phyloP scores from a whole-genome alignment of 2,113 vertebrate genomes.

The Phainopepla nitens region DNA sequence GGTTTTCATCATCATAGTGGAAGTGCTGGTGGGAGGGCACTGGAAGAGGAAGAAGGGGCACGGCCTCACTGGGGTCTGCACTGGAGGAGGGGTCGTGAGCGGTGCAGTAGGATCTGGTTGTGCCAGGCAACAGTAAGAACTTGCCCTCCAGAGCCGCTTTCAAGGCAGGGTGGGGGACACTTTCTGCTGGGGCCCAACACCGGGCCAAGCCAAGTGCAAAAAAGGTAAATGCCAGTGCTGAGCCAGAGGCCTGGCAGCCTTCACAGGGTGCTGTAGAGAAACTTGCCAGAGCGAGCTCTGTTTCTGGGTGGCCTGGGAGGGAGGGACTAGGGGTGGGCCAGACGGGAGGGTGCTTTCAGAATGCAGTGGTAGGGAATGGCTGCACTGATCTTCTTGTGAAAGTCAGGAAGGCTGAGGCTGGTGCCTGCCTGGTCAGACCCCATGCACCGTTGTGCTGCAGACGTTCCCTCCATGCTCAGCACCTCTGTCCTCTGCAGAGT shows the following conservation, averaged over 20 bases:
- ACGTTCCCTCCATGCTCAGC: fast-evolving
- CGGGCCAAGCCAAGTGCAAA: constrained; percentile 21
- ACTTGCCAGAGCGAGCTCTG: neutral
- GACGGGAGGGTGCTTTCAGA: fast-evolving
- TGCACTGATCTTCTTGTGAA: neutral
- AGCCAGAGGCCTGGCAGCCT: constrained; percentile 10
- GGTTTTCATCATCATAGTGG: neutral
- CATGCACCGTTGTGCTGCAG: neutral
- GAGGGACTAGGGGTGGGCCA: neutral
- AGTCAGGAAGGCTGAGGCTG: neutral
- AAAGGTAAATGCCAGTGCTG: constrained; percentile 9
- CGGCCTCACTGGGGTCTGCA: fast-evolving
- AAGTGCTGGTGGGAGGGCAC: neutral
- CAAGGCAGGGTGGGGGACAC: neutral
- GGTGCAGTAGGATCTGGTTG: neutral
- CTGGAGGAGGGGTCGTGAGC: neutral
- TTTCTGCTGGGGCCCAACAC: neutral
- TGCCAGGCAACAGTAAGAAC: neutral
- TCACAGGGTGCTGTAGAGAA: neutral
- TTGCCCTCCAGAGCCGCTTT: fast-evolving
- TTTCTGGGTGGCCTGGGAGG: neutral
- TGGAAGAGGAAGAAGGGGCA: neutral
- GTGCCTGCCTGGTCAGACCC: neutral
- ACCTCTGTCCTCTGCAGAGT: fast-evolving
- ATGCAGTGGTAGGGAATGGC: neutral